These are phyloP conservation scores for Hylaeus anthracinus DNA, from an alignment of 1,140 invertebrate genomes.

Conservation along the genomic window DNA sequence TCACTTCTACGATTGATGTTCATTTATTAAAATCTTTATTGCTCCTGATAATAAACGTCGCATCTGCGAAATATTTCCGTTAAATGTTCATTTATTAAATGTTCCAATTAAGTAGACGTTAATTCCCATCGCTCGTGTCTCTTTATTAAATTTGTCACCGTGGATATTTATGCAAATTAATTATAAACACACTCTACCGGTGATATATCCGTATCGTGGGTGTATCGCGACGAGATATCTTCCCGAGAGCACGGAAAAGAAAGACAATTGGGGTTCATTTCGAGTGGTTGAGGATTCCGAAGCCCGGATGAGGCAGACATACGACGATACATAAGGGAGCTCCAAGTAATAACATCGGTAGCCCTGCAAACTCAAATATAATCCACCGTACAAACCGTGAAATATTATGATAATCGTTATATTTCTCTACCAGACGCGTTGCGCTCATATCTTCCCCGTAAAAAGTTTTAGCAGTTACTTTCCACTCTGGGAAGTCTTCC, in stretches of 20 bases:
- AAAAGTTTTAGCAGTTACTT: not conserved
- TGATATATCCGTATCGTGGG: slow-evolving; percentile 5
- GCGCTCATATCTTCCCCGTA: not conserved
- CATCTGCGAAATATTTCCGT: too few relatives aligned
- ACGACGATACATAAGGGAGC: too few relatives aligned
- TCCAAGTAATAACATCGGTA: not conserved
- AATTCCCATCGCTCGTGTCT: too few relatives aligned
- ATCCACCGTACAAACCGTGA: not conserved
- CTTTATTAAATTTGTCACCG: too few relatives aligned
- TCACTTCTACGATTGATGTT: too few relatives aligned
- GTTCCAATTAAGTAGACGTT: too few relatives aligned
- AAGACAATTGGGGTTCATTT: not conserved
- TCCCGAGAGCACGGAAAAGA: not conserved
- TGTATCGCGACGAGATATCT: not conserved
- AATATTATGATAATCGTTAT: not conserved
- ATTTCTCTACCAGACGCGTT: not conserved
- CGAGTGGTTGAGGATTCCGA: not conserved
- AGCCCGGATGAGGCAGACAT: not conserved
- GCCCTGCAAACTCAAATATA: not conserved
- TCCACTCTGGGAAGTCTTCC: too few relatives aligned
- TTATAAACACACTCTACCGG: too few relatives aligned
- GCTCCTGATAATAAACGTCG: too few relatives aligned
- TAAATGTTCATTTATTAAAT: too few relatives aligned
- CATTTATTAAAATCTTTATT: too few relatives aligned
- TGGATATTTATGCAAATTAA: too few relatives aligned